Percentiles rank a stretch among this genome's conserved stretches.
phyloP scores from a whole-genome alignment of 2,888 invertebrate genomes.

The Girardia tigrina region DNA sequence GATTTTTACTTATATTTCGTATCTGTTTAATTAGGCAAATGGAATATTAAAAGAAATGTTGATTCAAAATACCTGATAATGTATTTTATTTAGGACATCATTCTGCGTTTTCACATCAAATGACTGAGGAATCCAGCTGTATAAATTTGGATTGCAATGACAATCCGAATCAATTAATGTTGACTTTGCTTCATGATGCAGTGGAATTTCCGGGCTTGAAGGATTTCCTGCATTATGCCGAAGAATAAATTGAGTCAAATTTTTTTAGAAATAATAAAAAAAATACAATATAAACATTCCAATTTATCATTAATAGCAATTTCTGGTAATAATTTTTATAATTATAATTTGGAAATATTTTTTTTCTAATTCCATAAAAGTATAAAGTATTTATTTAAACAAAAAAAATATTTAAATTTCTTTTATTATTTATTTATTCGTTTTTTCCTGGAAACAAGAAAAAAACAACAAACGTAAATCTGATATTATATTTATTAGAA shows the following conservation, averaged over 20 bases:
- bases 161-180: conserved; percentile 23
- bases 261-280: not conserved
- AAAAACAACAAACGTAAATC: too few species aligned
- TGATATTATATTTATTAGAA: too few species aligned
- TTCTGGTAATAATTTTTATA: not conserved
- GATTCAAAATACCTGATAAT: conserved; percentile 23
- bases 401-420: not conserved
- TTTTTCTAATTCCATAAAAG: not conserved
- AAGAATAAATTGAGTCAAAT: conserved; percentile 15
- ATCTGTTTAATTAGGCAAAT: too few species aligned
- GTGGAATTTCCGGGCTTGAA: conserved; percentile 23
- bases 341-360: too few species aligned
- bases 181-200: conserved; percentile 23
- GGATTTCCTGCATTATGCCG: conserved; percentile 23
- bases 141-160: conserved; percentile 17
- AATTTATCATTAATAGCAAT: not conserved
- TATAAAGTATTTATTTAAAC: not conserved
- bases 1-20: too few species aligned
- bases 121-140: conserved; percentile 18
- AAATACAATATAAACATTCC: not conserved
- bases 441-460: too few species aligned
- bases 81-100: conserved; percentile 14
- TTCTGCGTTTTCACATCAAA: conserved; percentile 13
- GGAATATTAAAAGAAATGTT: too few species aligned
- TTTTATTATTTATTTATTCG: not conserved